A percentile compares a stretch with the other conserved stretches of the same genome.
phyloP scores from a whole-genome alignment of 2,113 vertebrate species.

The Cyprinodon brontotheroides region DNA sequence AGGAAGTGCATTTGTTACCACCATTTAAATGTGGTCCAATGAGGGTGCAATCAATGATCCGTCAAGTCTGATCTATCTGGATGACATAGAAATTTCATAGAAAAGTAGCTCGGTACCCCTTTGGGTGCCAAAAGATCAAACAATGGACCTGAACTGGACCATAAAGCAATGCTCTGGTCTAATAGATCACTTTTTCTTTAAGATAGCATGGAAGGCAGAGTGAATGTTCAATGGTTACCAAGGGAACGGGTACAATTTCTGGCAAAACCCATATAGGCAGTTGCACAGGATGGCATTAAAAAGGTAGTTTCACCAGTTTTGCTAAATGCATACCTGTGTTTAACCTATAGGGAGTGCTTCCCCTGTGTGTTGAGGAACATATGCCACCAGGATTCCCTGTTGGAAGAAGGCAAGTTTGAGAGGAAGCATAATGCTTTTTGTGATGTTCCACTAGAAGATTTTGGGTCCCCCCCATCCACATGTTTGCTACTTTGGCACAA shows the following conservation, averaged over 20 bases:
- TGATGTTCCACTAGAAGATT: background rate
- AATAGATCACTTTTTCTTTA: background rate
- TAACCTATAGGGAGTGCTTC: no score
- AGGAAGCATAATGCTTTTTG: background rate
- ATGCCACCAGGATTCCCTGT: background rate
- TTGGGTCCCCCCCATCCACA: background rate
- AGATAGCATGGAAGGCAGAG: background rate
- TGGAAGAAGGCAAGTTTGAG: background rate
- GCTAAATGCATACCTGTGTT: no score
- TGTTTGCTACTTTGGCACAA: background rate
- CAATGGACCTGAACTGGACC: background rate
- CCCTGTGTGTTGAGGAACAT: background rate
- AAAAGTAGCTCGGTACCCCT: no score
- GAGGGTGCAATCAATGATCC: background rate
- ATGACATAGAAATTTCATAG: background rate
- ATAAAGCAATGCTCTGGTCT: background rate
- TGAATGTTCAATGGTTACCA: background rate
- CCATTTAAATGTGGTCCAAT: background rate
- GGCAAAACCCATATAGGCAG: background rate
- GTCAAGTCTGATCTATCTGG: background rate
- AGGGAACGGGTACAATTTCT: background rate
- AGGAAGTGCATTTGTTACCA: background rate
- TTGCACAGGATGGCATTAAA: background rate
- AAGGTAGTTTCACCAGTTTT: no score
- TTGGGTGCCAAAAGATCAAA: background rate